Evolutionary conservation across 1,140 invertebrate species (phyloP), one percentile per base, ranked within the genome.

Genomic region (Bradynema listronoti): DNA sequence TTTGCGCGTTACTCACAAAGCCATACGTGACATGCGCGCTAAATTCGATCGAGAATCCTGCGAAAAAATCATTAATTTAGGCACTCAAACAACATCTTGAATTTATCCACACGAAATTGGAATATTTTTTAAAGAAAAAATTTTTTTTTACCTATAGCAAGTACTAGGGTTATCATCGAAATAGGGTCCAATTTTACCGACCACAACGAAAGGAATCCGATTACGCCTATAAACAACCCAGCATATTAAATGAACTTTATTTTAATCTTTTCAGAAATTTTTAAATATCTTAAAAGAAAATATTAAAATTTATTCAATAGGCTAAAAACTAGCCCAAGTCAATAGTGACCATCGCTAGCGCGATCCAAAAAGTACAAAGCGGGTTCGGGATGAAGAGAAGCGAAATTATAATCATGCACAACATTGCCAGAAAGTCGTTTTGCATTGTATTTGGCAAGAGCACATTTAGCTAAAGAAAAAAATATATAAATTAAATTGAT

Each of bases 11-110:
- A 16, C 88, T 87, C 85, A 95, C 90, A 78, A 92, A 96, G 0
- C 90, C 90, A 74, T 96, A 94, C 65, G 90, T 93, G 41, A 96
- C 94, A 72, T 96, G 92, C 3, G 91, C 91, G 0, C 90, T 91
- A 78, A 93, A 97, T 64, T 81, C 80, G n/a, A 82, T 78, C 9
- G 80, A 81, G 65, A 81, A 80, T 11, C 80, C 79, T 47, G 45
- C 39, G 52, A 53, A 16, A 7, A 42, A n/a, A 9, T 53, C 25
- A 47, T 53, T 47, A n/a, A 16, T 53, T 53, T 53, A 47, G 7
- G 7, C 7, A n/a, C 16, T 19, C 51, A 7, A 9, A 43, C 7
- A 7, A 53, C n/a, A 9, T 53, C n/a, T 9, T 7, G 16, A 55
- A n/a, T n/a, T n/a, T n/a, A n/a, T n/a, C n/a, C n/a, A n/a, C n/a